phyloP scores from a whole-genome alignment of 2,797 vertebrate genomes.

The Heterohyrax brucei region DNA sequence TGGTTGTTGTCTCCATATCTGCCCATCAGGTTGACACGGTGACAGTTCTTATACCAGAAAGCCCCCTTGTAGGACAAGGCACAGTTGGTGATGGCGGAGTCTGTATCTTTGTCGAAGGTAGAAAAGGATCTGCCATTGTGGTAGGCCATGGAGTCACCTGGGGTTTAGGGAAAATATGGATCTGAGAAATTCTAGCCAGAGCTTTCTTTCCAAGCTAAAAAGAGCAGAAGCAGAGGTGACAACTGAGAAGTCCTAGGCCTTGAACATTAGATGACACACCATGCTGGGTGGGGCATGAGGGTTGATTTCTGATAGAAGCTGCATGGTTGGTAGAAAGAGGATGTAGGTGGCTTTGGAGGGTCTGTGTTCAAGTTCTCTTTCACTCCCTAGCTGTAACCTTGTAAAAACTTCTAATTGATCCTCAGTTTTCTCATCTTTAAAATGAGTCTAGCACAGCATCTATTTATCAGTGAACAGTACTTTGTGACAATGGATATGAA shows the following conservation, averaged over 20 bases:
- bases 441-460: neutral
- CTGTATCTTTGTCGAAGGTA: conserved; percentile 97
- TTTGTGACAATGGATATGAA: neutral
- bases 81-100: conserved; percentile 98
- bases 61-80: conserved; percentile 98
- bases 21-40: conserved; percentile 98
- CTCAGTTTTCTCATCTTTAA: conserved; percentile 21
- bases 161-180: neutral
- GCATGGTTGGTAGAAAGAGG: neutral
- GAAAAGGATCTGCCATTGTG: conserved; percentile 97
- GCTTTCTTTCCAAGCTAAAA: neutral
- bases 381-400: neutral
- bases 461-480: neutral
- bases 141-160: conserved; percentile 98
- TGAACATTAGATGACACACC: neutral
- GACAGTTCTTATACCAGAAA: conserved; percentile 99
- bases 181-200: neutral
- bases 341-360: neutral
- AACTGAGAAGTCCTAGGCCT: too few species aligned
- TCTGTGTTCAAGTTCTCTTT: neutral
- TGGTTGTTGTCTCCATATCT: conserved; percentile 97
- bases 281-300: neutral
- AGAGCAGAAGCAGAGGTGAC: neutral
- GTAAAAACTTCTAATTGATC: neutral
- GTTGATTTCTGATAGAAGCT: neutral